phyloP scores from a whole-genome alignment of 2,797 vertebrate genomes.

The Onychomys leucogaster region DNA sequence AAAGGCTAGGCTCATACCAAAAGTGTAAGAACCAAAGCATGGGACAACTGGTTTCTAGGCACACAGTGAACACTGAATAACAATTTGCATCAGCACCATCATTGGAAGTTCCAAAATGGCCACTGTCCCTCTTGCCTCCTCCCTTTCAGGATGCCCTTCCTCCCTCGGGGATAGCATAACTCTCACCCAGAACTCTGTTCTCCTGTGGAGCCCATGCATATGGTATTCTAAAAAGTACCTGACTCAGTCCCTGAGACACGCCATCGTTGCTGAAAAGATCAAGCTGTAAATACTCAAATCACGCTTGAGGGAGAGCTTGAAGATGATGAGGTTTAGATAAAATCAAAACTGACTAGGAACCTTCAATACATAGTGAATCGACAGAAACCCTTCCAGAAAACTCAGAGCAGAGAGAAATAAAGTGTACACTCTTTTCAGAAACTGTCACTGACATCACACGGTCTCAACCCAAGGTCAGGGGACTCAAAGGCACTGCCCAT shows the following conservation, averaged over 20 bases:
- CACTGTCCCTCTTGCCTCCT: neutral
- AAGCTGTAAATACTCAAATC: neutral
- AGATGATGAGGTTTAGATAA: constrained; percentile 20
- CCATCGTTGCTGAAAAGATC: constrained; percentile 56
- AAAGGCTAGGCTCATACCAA: neutral
- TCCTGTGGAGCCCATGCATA: neutral
- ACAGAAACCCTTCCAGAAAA: constrained; percentile 24
- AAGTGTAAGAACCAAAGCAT: neutral
- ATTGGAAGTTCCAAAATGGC: neutral
- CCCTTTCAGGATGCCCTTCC: neutral
- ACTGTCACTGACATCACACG: neutral
- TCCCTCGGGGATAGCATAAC: neutral
- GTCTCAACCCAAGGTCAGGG: constrained; percentile 18
- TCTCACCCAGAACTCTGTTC: neutral
- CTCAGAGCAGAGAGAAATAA: neutral
- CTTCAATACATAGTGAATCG: constrained; percentile 38
- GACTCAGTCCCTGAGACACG: neutral
- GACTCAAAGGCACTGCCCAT: neutral
- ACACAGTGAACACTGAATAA: neutral
- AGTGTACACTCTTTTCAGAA: constrained; percentile 27
- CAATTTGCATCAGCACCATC: neutral
- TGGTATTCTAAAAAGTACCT: constrained; percentile 5
- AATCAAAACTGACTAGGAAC: constrained; percentile 36
- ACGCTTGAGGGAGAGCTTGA: neutral
- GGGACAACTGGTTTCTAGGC: neutral